These are phyloP conservation scores for Dicycla oo DNA, from an alignment of 2,888 invertebrate species.

Conservation along the genomic window DNA sequence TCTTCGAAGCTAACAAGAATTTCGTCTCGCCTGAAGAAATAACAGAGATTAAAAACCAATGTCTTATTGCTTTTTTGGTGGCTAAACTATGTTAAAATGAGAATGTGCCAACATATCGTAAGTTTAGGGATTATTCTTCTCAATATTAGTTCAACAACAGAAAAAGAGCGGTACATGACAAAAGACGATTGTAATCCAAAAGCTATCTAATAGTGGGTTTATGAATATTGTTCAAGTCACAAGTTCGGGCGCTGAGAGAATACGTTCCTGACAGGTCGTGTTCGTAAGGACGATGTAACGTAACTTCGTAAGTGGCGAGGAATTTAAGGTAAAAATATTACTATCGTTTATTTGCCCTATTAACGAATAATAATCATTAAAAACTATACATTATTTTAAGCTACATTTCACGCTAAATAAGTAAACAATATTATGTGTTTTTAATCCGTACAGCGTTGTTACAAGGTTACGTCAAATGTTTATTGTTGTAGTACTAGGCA, in stretches of 20 bases:
- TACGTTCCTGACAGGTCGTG: no score
- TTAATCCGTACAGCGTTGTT: not conserved
- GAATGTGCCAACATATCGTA: not conserved
- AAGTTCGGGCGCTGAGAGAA: not conserved
- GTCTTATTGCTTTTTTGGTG: not conserved
- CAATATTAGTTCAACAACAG: not conserved
- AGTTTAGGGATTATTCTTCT: not conserved
- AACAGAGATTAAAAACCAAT: slow-evolving; percentile 12
- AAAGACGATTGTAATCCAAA: not conserved
- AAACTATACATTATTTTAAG: not conserved
- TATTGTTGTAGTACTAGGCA: not conserved
- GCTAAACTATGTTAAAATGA: not conserved
- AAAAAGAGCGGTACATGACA: not conserved
- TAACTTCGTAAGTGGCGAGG: not conserved
- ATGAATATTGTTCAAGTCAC: not conserved
- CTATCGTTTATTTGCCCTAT: not conserved
- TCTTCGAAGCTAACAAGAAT: slow-evolving; percentile 89
- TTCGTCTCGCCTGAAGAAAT: slow-evolving; percentile 76
- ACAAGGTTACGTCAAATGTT: not conserved
- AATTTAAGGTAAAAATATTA: not conserved
- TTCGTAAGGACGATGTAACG: not conserved
- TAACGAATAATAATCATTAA: not conserved
- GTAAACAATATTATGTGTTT: not conserved
- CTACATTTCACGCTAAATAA: not conserved
- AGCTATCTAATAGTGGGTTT: not conserved